A percentile compares a stretch with the other conserved stretches of the same genome.
Evolutionary conservation across 2,113 vertebrate species (phyloP).

Genomic region (Lates calcarifer): DNA sequence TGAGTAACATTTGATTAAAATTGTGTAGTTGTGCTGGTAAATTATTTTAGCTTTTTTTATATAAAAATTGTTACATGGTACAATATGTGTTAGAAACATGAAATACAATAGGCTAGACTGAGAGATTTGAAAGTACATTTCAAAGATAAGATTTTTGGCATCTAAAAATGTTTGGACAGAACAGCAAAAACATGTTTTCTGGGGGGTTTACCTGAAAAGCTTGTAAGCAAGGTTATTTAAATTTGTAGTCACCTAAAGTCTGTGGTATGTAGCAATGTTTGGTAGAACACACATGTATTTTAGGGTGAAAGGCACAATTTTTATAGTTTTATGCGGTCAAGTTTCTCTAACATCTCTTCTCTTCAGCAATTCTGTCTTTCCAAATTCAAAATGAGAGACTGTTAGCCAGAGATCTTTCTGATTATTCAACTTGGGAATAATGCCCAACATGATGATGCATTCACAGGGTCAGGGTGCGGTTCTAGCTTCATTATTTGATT

Average conservation of each 20-base stretch:
- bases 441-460: not conserved
- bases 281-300: too few species aligned
- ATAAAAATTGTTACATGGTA: too few species aligned
- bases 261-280: not conserved
- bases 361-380: constrained; percentile 1
- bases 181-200: not conserved
- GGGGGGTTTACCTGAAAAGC: not conserved
- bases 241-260: not conserved
- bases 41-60: not conserved
- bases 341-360: not conserved
- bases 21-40: not conserved
- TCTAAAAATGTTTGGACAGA: too few species aligned
- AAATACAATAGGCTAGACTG: not conserved
- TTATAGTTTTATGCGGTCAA: not conserved
- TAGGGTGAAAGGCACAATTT: not conserved
- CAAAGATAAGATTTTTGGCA: too few species aligned
- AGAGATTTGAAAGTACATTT: not conserved
- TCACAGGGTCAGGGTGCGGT: not conserved
- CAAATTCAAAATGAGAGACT: not conserved
- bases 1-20: not conserved
- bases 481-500: not conserved
- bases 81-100: not conserved
- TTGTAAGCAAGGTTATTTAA: not conserved
- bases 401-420: not conserved
- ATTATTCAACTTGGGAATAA: not conserved